A percentile compares a stretch with the other conserved stretches of the same genome.
These are phyloP conservation scores for Sebastes goodei DNA, from an alignment of 2,797 vertebrate species.

Conservation along the genomic window DNA sequence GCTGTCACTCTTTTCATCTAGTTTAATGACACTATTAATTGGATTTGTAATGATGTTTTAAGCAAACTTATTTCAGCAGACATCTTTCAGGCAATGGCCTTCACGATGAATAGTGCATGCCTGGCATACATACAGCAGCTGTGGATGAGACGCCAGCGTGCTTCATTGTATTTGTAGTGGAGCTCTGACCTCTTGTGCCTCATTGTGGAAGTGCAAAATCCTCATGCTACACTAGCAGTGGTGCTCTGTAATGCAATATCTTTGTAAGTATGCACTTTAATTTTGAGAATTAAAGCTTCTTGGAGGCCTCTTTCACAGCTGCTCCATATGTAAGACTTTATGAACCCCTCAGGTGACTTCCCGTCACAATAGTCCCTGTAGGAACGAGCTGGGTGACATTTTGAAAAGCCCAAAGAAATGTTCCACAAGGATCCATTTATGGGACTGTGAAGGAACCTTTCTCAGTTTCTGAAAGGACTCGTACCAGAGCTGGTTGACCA, in stretches of 20 bases:
- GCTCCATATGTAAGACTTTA: constrained; percentile 21
- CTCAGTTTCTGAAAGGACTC: constrained; percentile 34
- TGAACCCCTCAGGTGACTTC: constrained; percentile 30
- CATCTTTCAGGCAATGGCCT: constrained; percentile 66
- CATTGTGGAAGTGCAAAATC: constrained; percentile 66
- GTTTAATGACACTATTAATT: constrained; percentile 78
- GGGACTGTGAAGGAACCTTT: constrained; percentile 45
- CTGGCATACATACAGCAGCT: constrained; percentile 50
- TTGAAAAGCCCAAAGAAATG: constrained; percentile 45
- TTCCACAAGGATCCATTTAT: constrained; percentile 43
- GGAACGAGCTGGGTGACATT: constrained; percentile 28
- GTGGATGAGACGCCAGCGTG: background rate
- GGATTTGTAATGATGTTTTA: constrained; percentile 82
- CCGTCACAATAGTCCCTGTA: constrained; percentile 10
- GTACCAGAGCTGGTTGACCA: background rate
- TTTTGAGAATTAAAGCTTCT: constrained; percentile 38
- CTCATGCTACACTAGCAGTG: background rate
- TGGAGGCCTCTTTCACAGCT: constrained; percentile 25
- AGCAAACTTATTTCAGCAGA: constrained; percentile 78
- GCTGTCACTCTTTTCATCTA: constrained; percentile 71
- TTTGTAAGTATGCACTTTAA: constrained; percentile 48
- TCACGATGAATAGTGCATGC: constrained; percentile 54
- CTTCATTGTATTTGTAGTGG: constrained; percentile 70
- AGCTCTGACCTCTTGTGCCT: constrained; percentile 84
- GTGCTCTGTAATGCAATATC: constrained; percentile 43